These are phyloP conservation scores for Crotalus helleri DNA, from an alignment of 2,113 vertebrate genomes.

Conservation along the genomic window DNA sequence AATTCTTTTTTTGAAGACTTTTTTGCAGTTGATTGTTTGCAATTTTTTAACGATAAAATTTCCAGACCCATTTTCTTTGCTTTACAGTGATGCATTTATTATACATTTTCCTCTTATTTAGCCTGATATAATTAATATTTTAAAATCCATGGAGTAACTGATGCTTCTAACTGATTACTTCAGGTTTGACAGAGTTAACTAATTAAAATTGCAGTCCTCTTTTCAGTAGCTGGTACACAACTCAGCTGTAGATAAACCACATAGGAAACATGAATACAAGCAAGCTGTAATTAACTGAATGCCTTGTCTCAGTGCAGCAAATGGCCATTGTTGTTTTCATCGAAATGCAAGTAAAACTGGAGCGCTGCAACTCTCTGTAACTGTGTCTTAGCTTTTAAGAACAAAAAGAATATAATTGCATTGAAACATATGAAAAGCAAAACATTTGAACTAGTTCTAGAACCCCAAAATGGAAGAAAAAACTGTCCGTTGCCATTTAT, in stretches of 20 bases:
- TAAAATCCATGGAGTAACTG: not conserved
- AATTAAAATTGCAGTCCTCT: not conserved
- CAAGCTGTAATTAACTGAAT: not conserved
- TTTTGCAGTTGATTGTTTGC: not conserved
- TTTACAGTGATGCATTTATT: not conserved
- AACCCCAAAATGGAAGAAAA: not conserved
- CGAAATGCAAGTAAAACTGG: not conserved
- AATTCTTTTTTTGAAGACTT: not conserved
- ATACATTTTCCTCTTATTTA: not conserved
- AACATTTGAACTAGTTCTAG: not conserved
- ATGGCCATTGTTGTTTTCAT: not conserved
- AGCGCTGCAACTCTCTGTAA: not conserved
- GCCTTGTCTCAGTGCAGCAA: not conserved
- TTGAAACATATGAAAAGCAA: not conserved
- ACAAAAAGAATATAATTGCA: not conserved
- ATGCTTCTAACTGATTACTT: not conserved
- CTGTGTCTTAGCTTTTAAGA: not conserved
- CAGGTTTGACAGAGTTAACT: not conserved
- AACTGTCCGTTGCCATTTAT: not conserved
- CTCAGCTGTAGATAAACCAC: not conserved
- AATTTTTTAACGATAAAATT: not conserved
- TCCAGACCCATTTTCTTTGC: not conserved
- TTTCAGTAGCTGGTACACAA: not conserved
- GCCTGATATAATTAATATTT: not conserved
- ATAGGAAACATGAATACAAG: not conserved